Base-by-base conservation (phyloP, 2,888 invertebrate genomes). In the Dastarcus helophoroides region DNA sequence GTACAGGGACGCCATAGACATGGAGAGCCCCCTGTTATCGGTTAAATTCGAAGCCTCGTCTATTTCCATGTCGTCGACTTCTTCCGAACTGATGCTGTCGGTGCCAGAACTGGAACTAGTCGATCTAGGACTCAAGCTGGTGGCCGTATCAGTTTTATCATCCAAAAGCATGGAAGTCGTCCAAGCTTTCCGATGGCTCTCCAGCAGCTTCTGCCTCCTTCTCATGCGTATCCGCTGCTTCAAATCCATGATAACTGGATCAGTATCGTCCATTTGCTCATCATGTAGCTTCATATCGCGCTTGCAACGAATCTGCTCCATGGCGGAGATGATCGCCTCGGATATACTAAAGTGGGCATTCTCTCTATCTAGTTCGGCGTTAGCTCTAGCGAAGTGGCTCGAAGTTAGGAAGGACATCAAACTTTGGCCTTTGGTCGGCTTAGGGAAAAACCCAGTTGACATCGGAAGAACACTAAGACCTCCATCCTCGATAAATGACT, bases 331-430 rank as follows among this genome's bases (percentile, higher is more conserved):
- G 51, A 86, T 73, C 0, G 83, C 83, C 59, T 88, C 86, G 2
- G 80, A 82, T 38, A 86, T 76, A 48, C 74, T 77, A 56, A 88
- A 86, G 62, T 88, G 86, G 1, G 85, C 84, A 62, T 86, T 86
- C 62, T 88, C 86, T 50, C 84, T 63, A 48, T 85, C 85, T 34
- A 85, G 61, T 49, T 83, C 82, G 1, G 82, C 84, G 48, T 79
- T 79, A 11, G 73, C 65, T 37, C 74, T 68, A 15, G 76, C 68
- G 50, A 79, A 77, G 42, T 79, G 75, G 26, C 76, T 73, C 11
- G 79, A 78, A 2, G 79, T 74, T 15, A 85, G 58, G 53, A 81
- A 85, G 26, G 76, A 73, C 4, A 74, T 71, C 22, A 85, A 60
- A 43, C 76, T 79, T 60, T 84, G 82, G 1, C 80, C 79, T 51